Evolutionary conservation across 2,797 vertebrate genomes (phyloP), one percentile per base, ranked within the genome.

Genomic region (Tokudaia tokunoshimensis): DNA sequence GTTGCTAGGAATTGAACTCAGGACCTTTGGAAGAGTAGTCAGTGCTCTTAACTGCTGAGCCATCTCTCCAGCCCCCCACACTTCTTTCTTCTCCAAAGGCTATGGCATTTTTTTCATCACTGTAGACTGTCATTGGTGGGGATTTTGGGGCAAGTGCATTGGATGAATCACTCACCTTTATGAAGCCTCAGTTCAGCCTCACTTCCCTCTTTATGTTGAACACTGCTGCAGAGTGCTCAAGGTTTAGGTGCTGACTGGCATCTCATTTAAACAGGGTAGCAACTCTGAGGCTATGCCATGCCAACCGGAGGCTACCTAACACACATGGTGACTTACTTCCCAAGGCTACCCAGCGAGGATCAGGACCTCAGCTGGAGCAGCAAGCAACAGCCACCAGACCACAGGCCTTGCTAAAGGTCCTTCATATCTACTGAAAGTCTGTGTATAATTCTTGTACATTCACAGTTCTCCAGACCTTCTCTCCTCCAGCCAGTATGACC

Each of bases 101-200:
- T 24, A 0, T 1, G 2, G 19, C 4, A 1, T 50, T 50, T n/a
- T n/a, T 50, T 89, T 26, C 31, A 10, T 29, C 50, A 10, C 1
- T 0, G 2, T 1, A 0, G 13, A 50, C 52, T 75, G n/a, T 31
- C 87, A 15, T 1, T 0, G 24, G 63, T 47, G 4, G 31, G 6
- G 7, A 44, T 63, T 63, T 55, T 6, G 26, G 76, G 50, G 4
- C 20, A 47, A 24, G 67, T 15, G 52, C 9, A 2, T 12, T 10
- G 26, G 29, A 24, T 0, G n/a, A 4, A 0, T 81, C 26, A 4
- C 13, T 11, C 1, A 26, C 11, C 2, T 19, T 26, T 6, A 3
- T 0, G 8, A 74, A n/a, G 14, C 14, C 6, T 79, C 26, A 4
- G 57, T 9, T 70, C 10, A 37, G 0, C 5, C 2, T 37, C 17